Evolutionary conservation across 1,140 invertebrate species (phyloP).

Genomic region (Drosophila yakuba): DNA sequence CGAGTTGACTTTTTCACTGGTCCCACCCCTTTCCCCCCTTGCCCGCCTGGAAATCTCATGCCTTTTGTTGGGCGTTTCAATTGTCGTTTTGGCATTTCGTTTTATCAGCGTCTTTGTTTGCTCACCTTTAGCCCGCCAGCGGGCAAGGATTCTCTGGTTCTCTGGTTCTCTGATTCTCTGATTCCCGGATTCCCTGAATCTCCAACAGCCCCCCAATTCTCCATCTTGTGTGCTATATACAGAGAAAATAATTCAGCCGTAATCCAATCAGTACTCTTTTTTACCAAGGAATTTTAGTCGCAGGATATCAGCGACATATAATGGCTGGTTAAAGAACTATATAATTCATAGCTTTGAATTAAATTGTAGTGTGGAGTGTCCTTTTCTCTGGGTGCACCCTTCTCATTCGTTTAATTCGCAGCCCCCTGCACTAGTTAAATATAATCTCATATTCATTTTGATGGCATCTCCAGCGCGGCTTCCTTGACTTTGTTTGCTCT

Average conservation of each 20-base stretch:
- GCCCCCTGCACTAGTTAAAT: slow-evolving; percentile 46
- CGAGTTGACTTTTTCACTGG: slow-evolving; percentile 72
- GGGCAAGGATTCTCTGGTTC: slow-evolving; percentile 43
- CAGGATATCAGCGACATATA: neutral
- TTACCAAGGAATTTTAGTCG: neutral
- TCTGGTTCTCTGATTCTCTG: slow-evolving; percentile 21
- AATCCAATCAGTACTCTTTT: slow-evolving; percentile 1
- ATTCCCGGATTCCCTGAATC: neutral
- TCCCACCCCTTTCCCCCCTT: slow-evolving; percentile 13
- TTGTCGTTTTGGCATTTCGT: slow-evolving; percentile 81
- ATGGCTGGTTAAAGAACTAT: neutral
- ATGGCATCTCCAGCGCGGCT: slow-evolving; percentile 62
- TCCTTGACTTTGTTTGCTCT: slow-evolving; percentile 65
- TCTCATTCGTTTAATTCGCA: slow-evolving; percentile 9
- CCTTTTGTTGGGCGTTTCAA: slow-evolving; percentile 77
- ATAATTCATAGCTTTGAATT: neutral
- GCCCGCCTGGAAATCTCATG: slow-evolving; percentile 15
- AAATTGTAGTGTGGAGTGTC: neutral
- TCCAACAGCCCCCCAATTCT: neutral
- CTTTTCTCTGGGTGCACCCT: slow-evolving; percentile 4
- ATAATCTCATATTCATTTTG: slow-evolving; percentile 82
- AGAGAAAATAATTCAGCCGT: slow-evolving; percentile 10
- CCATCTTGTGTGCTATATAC: neutral
- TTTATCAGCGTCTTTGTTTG: slow-evolving; percentile 80
- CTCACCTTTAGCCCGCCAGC: slow-evolving; percentile 57